Percentiles rank a stretch among this genome's conserved stretches.
These are phyloP conservation scores for Exaiptasia diaphana DNA, from an alignment of 64 coral and sea anemone genomes.

Conservation along the genomic window DNA sequence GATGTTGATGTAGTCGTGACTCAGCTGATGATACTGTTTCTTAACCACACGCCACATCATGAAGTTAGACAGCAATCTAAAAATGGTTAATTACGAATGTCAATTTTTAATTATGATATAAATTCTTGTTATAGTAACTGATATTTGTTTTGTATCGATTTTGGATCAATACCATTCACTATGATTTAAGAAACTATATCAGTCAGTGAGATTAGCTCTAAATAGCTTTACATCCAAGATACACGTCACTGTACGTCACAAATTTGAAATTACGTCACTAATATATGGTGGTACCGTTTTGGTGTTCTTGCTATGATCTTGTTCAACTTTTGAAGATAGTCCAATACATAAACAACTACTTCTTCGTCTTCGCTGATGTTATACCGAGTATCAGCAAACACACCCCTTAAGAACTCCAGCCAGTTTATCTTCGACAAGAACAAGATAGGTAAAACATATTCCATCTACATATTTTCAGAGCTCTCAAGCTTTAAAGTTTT, in stretches of 20 bases:
- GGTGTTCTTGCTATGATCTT: constrained; percentile 23
- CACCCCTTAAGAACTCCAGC: constrained; percentile 4
- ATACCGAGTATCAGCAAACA: constrained; percentile 18
- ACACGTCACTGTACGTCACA: no score
- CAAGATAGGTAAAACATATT: neutral
- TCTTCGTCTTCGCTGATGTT: constrained; percentile 7
- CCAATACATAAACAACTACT: constrained; percentile 32
- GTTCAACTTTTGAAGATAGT: constrained; percentile 37
- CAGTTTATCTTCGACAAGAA: constrained; percentile 25
- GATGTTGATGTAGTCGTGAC: constrained; percentile 39
- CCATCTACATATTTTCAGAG: neutral
- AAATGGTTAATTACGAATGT: no score
- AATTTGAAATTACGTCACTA: neutral
- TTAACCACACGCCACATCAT: constrained; percentile 53
- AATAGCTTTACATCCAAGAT: no score
- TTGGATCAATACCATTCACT: no score
- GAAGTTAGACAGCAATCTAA: constrained; percentile 39
- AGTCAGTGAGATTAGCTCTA: no score
- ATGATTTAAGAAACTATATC: no score
- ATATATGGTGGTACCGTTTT: constrained; percentile 20
- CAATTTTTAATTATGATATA: no score
- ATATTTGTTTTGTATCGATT: no score
- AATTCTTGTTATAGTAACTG: no score
- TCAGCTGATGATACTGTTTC: constrained; percentile 10
- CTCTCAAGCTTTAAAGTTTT: neutral